Conservation (phyloP, 2,113 vertebrate species). For the Manacus vitellinus region DNA sequence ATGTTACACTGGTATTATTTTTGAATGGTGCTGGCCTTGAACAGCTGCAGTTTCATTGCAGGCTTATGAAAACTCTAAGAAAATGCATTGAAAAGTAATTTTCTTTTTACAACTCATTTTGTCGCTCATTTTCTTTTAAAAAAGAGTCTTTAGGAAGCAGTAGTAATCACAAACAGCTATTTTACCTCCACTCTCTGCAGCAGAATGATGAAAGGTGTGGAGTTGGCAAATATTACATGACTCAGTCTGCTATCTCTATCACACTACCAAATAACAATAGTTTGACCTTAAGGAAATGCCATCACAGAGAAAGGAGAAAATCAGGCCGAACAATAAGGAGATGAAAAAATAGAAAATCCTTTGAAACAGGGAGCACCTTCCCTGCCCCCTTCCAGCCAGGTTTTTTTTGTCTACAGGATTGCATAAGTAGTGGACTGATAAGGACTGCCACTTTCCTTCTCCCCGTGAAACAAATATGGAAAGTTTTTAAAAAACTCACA, state of each 20-base stretch:
- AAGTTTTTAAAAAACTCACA: not conserved
- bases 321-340: not conserved
- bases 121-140: not conserved
- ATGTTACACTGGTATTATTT: not conserved
- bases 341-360: not conserved
- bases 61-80: not conserved
- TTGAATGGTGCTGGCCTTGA: not conserved
- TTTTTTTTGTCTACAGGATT: not conserved
- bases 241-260: conserved; percentile 8
- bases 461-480: not conserved
- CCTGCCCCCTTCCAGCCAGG: not conserved
- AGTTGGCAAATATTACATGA: conserved; percentile 37
- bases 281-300: conserved; percentile 11
- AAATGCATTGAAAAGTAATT: not conserved
- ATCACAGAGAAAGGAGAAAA: not conserved
- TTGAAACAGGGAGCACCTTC: not conserved
- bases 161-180: not conserved
- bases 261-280: conserved; percentile 22
- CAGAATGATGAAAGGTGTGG: conserved; percentile 41
- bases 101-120: not conserved
- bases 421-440: fast-evolving
- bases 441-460: not conserved
- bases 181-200: not conserved
- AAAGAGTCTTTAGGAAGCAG: not conserved
- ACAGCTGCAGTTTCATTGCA: not conserved